Evolutionary conservation across 2,113 vertebrate genomes (phyloP), one percentile per base, ranked within the genome.

Genomic region (Porphyrio hochstetteri): DNA sequence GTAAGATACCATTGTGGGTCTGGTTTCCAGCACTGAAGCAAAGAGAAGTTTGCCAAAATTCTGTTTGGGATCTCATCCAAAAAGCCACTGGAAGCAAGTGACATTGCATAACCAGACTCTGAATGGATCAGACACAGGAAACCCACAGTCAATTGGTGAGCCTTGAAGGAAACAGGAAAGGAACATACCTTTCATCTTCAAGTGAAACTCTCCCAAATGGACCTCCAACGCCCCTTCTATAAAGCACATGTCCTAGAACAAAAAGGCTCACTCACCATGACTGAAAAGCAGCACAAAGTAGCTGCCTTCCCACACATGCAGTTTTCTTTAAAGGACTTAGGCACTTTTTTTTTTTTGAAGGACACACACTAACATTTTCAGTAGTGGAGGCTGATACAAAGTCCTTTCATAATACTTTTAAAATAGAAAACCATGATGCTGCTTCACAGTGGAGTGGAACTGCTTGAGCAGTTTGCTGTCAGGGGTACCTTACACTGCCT

Each of bases 141-240:
- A 40, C 44, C 13, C 36, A 24, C 77, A 56, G 83, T 2, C 40
- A 57, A 19, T 0, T 17, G 11, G 10, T 3, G 17, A 53, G 16
- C 5, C 70, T 28, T 42, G 42, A 65, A 63, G 48, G 31, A 20
- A 57, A 42, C 3, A 36, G 69, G 33, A 55, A 16, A 52, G 44
- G 65, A 44, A 19, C 88, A 2, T 91, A 99, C 99, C 99, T 98
- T 99, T 99, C 99, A 99, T 99, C 97, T 98, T 99, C 94, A 99
- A 94, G 12, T 99, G 98, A 27, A 99, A 99, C 95, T 99, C 98
- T 60, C 99, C 99, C 84, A 99, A 89, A 88, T 99, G 98, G 50
- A 99, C 98, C 87, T 99, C 99, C 86, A 99, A 72, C 1, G 99
- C 98, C 46, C 98, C 99, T 92, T 99, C 99, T 90, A 99, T 99